Evolutionary conservation across 2,113 vertebrate genomes (phyloP).

Genomic region (Syngnathus scovelli): DNA sequence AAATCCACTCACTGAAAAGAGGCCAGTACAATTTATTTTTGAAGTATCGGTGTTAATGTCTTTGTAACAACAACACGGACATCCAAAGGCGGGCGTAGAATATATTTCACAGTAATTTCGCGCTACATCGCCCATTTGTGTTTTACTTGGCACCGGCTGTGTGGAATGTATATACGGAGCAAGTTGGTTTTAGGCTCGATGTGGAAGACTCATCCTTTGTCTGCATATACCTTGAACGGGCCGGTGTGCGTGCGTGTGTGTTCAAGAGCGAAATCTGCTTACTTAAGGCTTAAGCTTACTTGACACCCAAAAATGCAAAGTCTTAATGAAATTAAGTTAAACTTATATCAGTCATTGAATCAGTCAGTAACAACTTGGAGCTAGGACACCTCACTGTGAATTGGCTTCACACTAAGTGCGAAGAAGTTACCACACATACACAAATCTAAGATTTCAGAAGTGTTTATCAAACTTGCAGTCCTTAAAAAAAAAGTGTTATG

Average conservation of each 20-base stretch:
- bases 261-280: conserved; percentile 35
- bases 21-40: conserved; percentile 30
- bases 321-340: conserved; percentile 35
- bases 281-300: conserved; percentile 42
- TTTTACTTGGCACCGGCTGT: conserved; percentile 61
- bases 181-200: conserved; percentile 60
- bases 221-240: conserved; percentile 23
- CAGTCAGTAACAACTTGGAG: background rate
- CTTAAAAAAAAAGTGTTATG: background rate
- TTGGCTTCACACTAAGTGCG: background rate
- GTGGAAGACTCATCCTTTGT: conserved; percentile 60
- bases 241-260: background rate
- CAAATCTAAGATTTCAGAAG: background rate
- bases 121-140: conserved; percentile 67
- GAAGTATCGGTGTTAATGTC: conserved; percentile 21
- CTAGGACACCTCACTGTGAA: background rate
- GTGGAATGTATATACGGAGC: conserved; percentile 66
- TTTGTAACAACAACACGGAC: conserved; percentile 35
- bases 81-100: conserved; percentile 39
- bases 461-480: background rate
- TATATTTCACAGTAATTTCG: conserved; percentile 69
- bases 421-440: too few species aligned
- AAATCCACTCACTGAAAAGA: conserved; percentile 22
- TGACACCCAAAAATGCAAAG: conserved; percentile 44
- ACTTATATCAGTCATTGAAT: background rate